Percentiles rank a stretch among this genome's conserved stretches.
These are phyloP conservation scores for Baryphthengus martii DNA, from an alignment of 2,113 vertebrate genomes.

Conservation along the genomic window DNA sequence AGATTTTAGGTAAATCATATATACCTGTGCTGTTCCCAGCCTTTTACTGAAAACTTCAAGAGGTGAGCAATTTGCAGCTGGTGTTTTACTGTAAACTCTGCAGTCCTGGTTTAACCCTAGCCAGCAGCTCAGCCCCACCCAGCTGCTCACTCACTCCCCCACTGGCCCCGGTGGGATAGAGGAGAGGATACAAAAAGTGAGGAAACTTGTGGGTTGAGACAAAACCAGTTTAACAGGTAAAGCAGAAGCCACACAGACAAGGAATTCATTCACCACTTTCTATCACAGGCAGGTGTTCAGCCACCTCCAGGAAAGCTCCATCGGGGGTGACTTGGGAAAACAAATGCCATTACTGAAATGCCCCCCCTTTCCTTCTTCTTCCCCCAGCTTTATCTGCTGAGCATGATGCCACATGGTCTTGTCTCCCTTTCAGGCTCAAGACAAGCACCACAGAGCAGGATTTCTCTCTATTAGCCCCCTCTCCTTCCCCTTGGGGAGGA, in stretches of 20 bases:
- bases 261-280: not conserved
- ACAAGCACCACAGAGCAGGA: no score
- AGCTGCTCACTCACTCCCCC: accelerated
- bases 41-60: not conserved
- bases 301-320: not conserved
- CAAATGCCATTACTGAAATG: not conserved
- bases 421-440: no score
- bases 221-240: not conserved
- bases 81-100: not conserved
- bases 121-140: not conserved
- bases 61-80: not conserved
- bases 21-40: not conserved
- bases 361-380: not conserved
- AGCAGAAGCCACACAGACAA: not conserved
- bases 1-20: not conserved
- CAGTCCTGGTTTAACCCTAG: not conserved
- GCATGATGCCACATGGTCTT: not conserved
- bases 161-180: not conserved
- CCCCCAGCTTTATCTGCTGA: not conserved
- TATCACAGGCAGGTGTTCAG: not conserved
- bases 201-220: not conserved
- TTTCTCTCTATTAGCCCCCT: no score
- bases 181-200: not conserved
- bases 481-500: no score
- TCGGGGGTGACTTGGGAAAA: not conserved